Evolutionary conservation across 2,888 invertebrate species (phyloP).

Genomic region (Limnephilus auricula): DNA sequence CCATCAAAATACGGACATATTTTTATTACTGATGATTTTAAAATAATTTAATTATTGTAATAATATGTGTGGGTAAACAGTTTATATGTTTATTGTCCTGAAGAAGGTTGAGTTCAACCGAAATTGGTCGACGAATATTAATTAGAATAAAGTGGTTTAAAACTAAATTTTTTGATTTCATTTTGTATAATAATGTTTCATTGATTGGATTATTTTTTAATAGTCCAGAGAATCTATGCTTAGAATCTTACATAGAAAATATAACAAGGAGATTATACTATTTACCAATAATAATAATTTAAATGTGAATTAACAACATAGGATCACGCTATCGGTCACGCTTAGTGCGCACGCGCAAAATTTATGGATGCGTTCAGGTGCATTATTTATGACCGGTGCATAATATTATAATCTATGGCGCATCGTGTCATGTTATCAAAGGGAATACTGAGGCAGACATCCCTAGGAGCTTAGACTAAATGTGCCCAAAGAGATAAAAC

Average conservation of each 20-base stretch:
- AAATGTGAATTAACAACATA: neutral
- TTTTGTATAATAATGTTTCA: neutral
- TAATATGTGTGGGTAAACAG: too few species aligned
- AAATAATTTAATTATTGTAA: too few species aligned
- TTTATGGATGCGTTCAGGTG: neutral
- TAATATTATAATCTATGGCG: neutral
- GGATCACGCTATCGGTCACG: slow-evolving; percentile 1
- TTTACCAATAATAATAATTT: neutral
- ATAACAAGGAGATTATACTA: neutral
- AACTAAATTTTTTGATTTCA: too few species aligned
- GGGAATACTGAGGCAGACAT: neutral
- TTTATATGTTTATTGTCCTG: too few species aligned
- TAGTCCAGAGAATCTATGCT: neutral
- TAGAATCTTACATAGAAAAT: neutral
- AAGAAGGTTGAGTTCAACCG: too few species aligned
- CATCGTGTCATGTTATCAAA: neutral
- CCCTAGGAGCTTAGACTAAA: neutral
- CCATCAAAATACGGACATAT: too few species aligned
- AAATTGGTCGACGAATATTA: too few species aligned
- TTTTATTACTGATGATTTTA: too few species aligned
- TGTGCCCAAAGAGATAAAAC: neutral
- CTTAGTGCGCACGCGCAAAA: neutral
- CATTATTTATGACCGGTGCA: neutral
- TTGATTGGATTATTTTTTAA: neutral
- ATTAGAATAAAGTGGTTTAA: too few species aligned